Percentiles rank a stretch among this genome's conserved stretches.
Evolutionary conservation across 2,113 vertebrate species (phyloP).

Genomic region (Theristicus caerulescens): DNA sequence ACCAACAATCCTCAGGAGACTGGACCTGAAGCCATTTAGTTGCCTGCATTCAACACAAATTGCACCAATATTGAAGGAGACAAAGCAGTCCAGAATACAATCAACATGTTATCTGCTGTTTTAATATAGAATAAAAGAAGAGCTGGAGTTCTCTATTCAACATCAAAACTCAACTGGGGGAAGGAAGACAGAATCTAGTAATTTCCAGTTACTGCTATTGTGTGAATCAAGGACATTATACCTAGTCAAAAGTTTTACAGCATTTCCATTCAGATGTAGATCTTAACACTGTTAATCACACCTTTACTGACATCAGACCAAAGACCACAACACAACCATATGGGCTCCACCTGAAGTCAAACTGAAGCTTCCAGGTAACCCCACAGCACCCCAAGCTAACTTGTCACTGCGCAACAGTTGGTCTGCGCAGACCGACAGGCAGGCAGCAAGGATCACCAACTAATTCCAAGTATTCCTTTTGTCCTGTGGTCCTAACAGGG

Average conservation of each 20-base stretch:
- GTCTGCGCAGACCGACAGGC: background rate
- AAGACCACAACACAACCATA: rapidly evolving
- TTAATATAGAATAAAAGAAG: background rate
- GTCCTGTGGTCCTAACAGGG: background rate
- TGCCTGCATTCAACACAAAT: background rate
- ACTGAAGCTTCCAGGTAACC: background rate
- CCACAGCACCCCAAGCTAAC: background rate
- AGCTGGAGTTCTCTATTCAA: background rate
- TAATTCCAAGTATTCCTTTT: background rate
- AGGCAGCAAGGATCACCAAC: background rate
- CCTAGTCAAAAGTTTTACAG: background rate
- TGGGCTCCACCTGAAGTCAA: background rate
- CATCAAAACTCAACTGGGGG: background rate
- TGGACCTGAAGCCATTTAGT: background rate
- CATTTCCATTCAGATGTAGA: background rate
- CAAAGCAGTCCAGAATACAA: background rate
- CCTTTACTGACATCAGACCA: background rate
- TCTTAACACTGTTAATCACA: background rate
- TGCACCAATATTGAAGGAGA: background rate
- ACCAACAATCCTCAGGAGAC: background rate
- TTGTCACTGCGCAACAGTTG: rapidly evolving
- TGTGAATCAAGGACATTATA: background rate
- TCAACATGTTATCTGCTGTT: background rate
- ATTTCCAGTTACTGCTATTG: background rate
- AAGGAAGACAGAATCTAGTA: background rate